Evolutionary conservation across 2,113 vertebrate species (phyloP).

Genomic region (Podarcis muralis): DNA sequence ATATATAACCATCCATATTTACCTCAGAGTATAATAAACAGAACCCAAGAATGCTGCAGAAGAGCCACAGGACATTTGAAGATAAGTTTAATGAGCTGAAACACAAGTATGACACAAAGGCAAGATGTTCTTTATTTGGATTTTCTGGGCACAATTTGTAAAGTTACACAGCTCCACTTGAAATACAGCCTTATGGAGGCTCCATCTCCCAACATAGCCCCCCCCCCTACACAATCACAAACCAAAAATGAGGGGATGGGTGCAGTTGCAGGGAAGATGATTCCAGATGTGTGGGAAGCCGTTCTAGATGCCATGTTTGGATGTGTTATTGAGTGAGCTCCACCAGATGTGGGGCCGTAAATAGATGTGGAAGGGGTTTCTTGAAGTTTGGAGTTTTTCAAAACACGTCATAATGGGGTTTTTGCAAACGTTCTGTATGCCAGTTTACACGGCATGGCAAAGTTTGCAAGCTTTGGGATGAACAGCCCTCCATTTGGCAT

Average conservation of each 20-base stretch:
- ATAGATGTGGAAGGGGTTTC: background rate
- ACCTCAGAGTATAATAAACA: background rate
- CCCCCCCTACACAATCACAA: background rate
- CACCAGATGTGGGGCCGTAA: background rate
- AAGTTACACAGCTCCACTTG: background rate
- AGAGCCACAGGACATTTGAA: background rate
- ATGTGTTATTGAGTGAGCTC: background rate
- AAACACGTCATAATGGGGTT: background rate
- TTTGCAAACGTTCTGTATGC: background rate
- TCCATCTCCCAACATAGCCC: too few relatives aligned
- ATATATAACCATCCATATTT: background rate
- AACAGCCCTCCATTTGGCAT: slow-evolving; percentile 1
- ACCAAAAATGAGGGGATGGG: background rate
- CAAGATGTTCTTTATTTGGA: background rate
- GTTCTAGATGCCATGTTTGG: background rate
- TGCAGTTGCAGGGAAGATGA: background rate
- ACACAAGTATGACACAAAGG: background rate
- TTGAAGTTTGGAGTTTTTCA: slow-evolving; percentile 1
- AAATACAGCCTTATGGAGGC: background rate
- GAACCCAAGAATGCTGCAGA: background rate
- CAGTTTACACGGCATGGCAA: slow-evolving; percentile 30
- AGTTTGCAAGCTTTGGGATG: slow-evolving; percentile 4
- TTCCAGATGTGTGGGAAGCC: background rate
- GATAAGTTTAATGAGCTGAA: background rate
- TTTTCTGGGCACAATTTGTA: background rate